Conservation (phyloP, 2,888 invertebrate species). For the Phyllotreta striolata region DNA sequence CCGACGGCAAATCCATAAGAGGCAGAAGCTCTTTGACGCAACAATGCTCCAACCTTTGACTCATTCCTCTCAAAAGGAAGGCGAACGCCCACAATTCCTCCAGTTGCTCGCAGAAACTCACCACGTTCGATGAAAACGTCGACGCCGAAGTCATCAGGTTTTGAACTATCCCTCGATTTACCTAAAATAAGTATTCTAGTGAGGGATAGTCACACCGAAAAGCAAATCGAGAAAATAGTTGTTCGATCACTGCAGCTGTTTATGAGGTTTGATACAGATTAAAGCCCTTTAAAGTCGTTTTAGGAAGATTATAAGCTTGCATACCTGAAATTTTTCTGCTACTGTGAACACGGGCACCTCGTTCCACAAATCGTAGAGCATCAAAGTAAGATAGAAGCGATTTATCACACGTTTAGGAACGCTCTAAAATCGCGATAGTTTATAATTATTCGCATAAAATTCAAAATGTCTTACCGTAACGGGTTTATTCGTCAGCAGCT, state of each 20-base stretch:
- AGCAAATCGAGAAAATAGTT: too few relatives aligned
- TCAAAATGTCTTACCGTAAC: constrained; percentile 63
- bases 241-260: too few relatives aligned
- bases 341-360: constrained; percentile 72
- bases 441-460: neutral
- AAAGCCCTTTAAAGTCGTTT: too few relatives aligned
- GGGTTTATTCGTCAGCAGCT: constrained; percentile 73
- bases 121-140: constrained; percentile 78
- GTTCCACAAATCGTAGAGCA: constrained; percentile 82
- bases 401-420: constrained; percentile 70
- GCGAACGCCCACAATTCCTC: constrained; percentile 84
- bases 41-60: constrained; percentile 79
- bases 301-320: too few relatives aligned
- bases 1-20: constrained; percentile 87
- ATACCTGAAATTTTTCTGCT: constrained; percentile 71
- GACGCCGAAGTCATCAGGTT: constrained; percentile 75
- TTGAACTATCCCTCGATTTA: constrained; percentile 84
- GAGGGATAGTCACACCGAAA: too few relatives aligned
- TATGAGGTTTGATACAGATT: neutral
- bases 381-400: constrained; percentile 86
- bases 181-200: too few relatives aligned
- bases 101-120: constrained; percentile 81
- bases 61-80: constrained; percentile 77
- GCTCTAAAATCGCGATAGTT: constrained; percentile 60
- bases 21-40: constrained; percentile 80